Conservation (phyloP, 2,113 vertebrate genomes). For the Echinops telfairi region DNA sequence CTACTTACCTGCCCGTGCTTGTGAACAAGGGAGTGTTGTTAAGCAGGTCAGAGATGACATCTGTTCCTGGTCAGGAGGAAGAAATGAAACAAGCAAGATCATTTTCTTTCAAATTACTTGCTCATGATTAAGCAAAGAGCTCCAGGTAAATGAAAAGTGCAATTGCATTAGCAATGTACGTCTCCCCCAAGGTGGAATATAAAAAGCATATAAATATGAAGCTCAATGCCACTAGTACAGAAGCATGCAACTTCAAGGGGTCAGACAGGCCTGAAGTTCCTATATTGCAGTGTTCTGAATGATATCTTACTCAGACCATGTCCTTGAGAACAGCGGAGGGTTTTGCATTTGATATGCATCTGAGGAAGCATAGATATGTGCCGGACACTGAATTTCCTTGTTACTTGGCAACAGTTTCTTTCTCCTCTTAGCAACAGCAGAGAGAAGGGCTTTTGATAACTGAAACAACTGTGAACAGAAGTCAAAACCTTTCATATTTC, state of each 20-base stretch:
- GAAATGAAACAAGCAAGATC: slow-evolving; percentile 56
- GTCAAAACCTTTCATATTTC: slow-evolving; percentile 69
- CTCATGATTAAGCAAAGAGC: slow-evolving; percentile 66
- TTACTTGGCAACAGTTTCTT: slow-evolving; percentile 83
- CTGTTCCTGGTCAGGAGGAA: slow-evolving; percentile 53
- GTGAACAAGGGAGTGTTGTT: slow-evolving; percentile 33
- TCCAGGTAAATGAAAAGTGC: slow-evolving; percentile 75
- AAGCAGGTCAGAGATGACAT: slow-evolving; percentile 52
- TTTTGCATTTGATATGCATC: slow-evolving; percentile 76
- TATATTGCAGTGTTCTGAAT: background rate
- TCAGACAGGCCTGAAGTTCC: background rate
- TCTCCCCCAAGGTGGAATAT: slow-evolving; percentile 46
- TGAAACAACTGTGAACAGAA: slow-evolving; percentile 62
- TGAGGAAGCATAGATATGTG: slow-evolving; percentile 58
- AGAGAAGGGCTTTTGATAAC: slow-evolving; percentile 77
- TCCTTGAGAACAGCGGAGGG: slow-evolving; percentile 67
- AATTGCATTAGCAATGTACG: slow-evolving; percentile 78
- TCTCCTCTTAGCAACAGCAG: slow-evolving; percentile 84
- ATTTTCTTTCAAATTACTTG: slow-evolving; percentile 70
- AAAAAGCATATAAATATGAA: slow-evolving; percentile 1
- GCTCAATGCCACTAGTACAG: background rate
- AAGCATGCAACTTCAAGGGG: background rate
- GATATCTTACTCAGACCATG: background rate
- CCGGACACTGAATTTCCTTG: slow-evolving; percentile 79
- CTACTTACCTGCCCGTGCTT: slow-evolving; percentile 1